Evolutionary conservation across 1,140 invertebrate species (phyloP).

Genomic region (Homarus americanus): DNA sequence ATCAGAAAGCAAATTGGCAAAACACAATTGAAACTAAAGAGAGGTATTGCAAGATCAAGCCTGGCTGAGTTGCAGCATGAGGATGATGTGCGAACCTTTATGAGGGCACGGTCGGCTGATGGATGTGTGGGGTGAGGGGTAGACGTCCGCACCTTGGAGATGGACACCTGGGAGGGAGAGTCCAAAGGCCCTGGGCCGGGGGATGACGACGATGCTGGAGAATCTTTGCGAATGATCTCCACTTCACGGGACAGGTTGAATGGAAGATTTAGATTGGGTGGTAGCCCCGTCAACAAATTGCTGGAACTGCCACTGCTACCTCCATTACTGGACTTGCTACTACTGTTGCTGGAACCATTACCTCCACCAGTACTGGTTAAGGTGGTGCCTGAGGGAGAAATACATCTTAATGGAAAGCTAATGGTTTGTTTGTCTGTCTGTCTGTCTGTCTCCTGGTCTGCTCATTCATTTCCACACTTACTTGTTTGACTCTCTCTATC

Average conservation of each 20-base stretch:
- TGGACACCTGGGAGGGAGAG: conserved; percentile 73
- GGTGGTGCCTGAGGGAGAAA: conserved; percentile 60
- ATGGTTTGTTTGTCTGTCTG: too few relatives aligned
- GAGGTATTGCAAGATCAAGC: conserved; percentile 28
- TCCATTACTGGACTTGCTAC: conserved; percentile 64
- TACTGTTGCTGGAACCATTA: conserved; percentile 54
- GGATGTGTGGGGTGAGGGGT: conserved; percentile 66
- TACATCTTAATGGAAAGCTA: background rate
- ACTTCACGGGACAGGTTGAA: conserved; percentile 74
- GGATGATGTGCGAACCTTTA: conserved; percentile 70
- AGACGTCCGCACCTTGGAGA: conserved; percentile 72
- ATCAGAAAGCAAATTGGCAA: background rate
- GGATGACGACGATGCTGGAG: conserved; percentile 67
- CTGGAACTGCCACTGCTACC: conserved; percentile 33
- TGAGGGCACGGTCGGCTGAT: conserved; percentile 68
- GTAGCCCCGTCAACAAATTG: conserved; percentile 62
- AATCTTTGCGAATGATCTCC: conserved; percentile 74
- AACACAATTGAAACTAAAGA: conserved; percentile 46
- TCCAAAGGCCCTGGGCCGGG: conserved; percentile 68
- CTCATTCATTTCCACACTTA: background rate
- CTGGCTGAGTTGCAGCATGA: conserved; percentile 61
- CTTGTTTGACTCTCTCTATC: too few relatives aligned
- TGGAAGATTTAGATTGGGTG: conserved; percentile 70
- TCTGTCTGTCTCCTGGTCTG: background rate
- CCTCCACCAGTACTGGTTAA: conserved; percentile 70